Evolutionary conservation across 2,888 invertebrate species (phyloP).

Genomic region (Chelonus formosanus): DNA sequence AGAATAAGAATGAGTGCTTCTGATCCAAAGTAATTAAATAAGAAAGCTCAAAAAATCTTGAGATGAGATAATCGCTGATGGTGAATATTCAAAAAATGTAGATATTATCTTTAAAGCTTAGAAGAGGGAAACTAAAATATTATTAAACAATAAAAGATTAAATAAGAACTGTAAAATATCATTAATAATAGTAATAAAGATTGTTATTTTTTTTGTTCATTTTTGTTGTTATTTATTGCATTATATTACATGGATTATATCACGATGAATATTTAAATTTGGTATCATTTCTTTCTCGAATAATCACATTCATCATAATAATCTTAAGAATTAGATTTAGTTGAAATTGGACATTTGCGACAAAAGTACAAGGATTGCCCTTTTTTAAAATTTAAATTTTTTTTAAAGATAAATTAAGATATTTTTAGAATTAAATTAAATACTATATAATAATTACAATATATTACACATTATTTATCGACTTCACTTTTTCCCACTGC

Average conservation of each 20-base stretch:
- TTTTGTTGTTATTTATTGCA: slow-evolving; percentile 39
- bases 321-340: slow-evolving; percentile 28
- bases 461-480: slow-evolving; percentile 53
- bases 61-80: not conserved
- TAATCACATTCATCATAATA: slow-evolving; percentile 42
- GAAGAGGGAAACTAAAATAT: too few relatives aligned
- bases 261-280: slow-evolving; percentile 58
- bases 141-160: too few relatives aligned
- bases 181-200: not conserved
- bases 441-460: too few relatives aligned
- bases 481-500: slow-evolving; percentile 10
- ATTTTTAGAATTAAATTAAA: too few relatives aligned
- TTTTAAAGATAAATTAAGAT: too few relatives aligned
- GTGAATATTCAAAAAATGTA: not conserved
- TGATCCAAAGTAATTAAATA: not conserved
- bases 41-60: not conserved
- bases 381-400: too few relatives aligned
- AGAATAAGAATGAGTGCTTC: slow-evolving; percentile 11
- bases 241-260: slow-evolving; percentile 49
- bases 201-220: not conserved
- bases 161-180: not conserved
- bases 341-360: slow-evolving; percentile 42
- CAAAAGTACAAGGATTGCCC: slow-evolving; percentile 40
- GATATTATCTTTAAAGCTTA: too few relatives aligned
- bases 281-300: slow-evolving; percentile 44